phyloP scores from a whole-genome alignment of 2,797 vertebrate genomes.

The Eulemur rubriventer region DNA sequence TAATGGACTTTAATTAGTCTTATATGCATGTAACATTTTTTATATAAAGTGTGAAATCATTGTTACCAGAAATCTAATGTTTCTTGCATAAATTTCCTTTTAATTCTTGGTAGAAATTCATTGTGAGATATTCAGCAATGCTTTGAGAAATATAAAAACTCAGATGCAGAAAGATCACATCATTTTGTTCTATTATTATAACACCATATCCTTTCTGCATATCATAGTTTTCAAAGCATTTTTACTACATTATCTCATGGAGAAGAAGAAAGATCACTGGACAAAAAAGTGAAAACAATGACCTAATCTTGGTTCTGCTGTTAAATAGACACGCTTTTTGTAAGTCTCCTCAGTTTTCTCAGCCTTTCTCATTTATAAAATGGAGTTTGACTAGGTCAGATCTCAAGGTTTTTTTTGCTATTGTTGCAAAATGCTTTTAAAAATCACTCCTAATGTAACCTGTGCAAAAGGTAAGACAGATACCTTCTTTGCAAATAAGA shows the following conservation, averaged over 20 bases:
- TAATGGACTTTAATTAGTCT: slow-evolving; percentile 1
- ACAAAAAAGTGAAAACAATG: slow-evolving; percentile 11
- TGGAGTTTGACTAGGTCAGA: not conserved
- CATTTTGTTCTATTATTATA: slow-evolving; percentile 4
- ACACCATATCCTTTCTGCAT: not conserved
- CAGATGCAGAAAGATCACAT: not conserved
- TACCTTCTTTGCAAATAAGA: slow-evolving; percentile 17
- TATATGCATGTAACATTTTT: not conserved
- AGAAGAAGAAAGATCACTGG: not conserved
- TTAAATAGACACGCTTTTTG: not conserved
- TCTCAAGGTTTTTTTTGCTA: not conserved
- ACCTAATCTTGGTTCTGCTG: not conserved
- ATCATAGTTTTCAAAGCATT: not conserved
- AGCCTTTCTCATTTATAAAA: not conserved
- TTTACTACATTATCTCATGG: not conserved
- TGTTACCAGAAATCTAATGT: slow-evolving; percentile 14
- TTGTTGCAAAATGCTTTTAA: not conserved
- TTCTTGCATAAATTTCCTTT: slow-evolving; percentile 14
- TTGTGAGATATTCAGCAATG: not conserved
- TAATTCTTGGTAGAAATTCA: not conserved
- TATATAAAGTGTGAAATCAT: not conserved
- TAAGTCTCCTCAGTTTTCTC: not conserved
- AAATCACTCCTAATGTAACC: not conserved
- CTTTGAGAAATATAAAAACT: slow-evolving; percentile 35
- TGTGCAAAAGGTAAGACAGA: not conserved